Evolutionary conservation across 2,113 vertebrate genomes (phyloP).

Genomic region (Vanacampus margaritifer): DNA sequence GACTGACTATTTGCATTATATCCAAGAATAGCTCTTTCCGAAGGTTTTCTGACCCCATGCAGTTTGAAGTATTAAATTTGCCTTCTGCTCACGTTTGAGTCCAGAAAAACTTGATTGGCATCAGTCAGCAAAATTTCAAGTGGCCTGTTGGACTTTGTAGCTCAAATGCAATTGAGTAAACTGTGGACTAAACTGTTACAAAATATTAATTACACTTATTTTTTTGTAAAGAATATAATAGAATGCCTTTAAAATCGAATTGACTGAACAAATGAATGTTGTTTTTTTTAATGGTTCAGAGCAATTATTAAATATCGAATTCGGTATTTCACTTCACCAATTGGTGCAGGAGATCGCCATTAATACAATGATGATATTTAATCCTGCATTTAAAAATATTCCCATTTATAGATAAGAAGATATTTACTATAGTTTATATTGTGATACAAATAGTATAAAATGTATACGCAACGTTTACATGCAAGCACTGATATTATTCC

Average conservation of each 20-base stretch:
- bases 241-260: background rate
- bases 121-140: background rate
- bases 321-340: constrained; percentile 49
- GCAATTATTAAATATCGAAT: constrained; percentile 63
- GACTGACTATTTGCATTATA: background rate
- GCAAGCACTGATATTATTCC: background rate
- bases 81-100: background rate
- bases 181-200: too few species aligned
- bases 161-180: background rate
- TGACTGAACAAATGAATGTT: constrained; percentile 19
- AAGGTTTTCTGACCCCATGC: background rate
- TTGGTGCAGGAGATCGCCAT: constrained; percentile 67
- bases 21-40: too few species aligned
- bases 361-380: constrained; percentile 57
- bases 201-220: too few species aligned
- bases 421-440: constrained; percentile 38
- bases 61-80: background rate
- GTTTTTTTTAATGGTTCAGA: constrained; percentile 46
- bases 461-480: background rate
- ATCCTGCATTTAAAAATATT: background rate
- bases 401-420: constrained; percentile 63
- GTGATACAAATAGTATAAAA: constrained; percentile 4
- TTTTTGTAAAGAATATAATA: too few species aligned
- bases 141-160: background rate
- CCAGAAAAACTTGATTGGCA: background rate